These are phyloP conservation scores for Sarcophaga rosellei DNA, from an alignment of 2,888 invertebrate genomes.

Conservation along the genomic window DNA sequence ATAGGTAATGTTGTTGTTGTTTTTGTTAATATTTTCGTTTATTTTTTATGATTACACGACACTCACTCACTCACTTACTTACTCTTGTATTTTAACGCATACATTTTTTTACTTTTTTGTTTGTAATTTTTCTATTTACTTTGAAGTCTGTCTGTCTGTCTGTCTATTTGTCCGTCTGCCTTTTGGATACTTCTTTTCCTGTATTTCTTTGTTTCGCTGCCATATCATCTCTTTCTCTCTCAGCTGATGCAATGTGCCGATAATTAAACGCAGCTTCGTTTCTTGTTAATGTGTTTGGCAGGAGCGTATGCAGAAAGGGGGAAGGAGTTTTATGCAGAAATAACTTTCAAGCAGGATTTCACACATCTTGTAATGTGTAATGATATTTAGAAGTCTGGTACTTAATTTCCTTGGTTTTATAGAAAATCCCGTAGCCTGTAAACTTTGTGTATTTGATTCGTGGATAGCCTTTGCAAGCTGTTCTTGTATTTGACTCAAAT, in stretches of 20 bases:
- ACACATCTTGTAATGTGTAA: too few species aligned
- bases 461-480: too few species aligned
- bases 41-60: slow-evolving; percentile 19
- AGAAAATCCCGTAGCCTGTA: too few species aligned
- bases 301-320: not conserved
- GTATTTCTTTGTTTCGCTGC: not conserved
- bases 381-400: too few species aligned
- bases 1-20: too few species aligned
- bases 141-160: not conserved
- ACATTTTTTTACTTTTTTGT: slow-evolving; percentile 19
- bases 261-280: slow-evolving; percentile 66
- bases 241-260: slow-evolving; percentile 66
- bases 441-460: too few species aligned
- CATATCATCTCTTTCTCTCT: slow-evolving; percentile 42
- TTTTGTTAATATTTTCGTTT: not conserved
- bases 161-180: not conserved
- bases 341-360: too few species aligned
- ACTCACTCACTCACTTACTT: not conserved
- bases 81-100: slow-evolving; percentile 37
- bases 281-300: slow-evolving; percentile 47
- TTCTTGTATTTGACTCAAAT: too few species aligned
- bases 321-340: not conserved
- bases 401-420: too few species aligned
- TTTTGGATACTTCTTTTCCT: slow-evolving; percentile 20
- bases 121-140: slow-evolving; percentile 20